These are phyloP conservation scores for Mustelus asterias DNA, from an alignment of 2,113 vertebrate genomes.

Conservation along the genomic window DNA sequence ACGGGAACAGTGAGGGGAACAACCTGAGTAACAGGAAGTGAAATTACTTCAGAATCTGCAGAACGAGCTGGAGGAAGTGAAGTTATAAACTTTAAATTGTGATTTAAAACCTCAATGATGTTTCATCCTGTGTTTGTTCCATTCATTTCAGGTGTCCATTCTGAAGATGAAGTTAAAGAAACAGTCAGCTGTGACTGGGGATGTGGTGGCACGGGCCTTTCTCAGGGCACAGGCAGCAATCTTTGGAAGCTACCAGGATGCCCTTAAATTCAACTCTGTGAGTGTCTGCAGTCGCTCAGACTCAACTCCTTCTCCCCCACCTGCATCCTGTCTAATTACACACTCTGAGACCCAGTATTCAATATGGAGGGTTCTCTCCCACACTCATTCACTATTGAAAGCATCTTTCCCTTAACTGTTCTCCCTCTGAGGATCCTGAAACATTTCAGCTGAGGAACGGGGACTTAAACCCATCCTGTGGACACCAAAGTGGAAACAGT, in stretches of 20 bases:
- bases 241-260: constrained; percentile 76
- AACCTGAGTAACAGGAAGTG: no score
- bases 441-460: not conserved
- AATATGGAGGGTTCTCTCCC: not conserved
- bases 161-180: constrained; percentile 70
- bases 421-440: constrained; percentile 41
- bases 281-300: not conserved
- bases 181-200: constrained; percentile 64
- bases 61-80: not conserved
- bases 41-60: not conserved
- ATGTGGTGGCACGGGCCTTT: constrained; percentile 72
- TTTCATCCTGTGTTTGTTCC: not conserved
- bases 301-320: not conserved
- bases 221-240: constrained; percentile 74
- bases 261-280: constrained; percentile 55
- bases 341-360: not conserved
- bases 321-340: not conserved
- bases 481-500: not conserved
- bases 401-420: not conserved
- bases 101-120: not conserved
- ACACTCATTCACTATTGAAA: not conserved
- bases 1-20: no score
- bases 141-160: constrained; percentile 57
- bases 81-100: not conserved
- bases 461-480: not conserved